Conservation (phyloP, 2,888 invertebrate genomes). For the Rhimphoctona megacephalus region DNA sequence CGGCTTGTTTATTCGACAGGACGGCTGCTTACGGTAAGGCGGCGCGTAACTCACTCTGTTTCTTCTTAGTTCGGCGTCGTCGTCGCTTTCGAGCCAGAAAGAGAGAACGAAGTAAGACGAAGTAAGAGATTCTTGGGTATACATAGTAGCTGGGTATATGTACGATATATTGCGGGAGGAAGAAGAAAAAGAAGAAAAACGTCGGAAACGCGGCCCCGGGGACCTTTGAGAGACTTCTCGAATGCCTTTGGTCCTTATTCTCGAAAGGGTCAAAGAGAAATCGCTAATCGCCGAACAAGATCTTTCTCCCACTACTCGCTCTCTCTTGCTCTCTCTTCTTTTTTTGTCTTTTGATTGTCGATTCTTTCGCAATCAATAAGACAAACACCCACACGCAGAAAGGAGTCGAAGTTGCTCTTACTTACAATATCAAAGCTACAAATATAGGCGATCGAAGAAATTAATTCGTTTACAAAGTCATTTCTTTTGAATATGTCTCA, state of each 20-base stretch:
- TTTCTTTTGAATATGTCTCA: constrained; percentile 5
- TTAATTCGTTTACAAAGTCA: constrained; percentile 58
- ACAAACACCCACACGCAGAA: constrained; percentile 12
- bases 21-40: constrained; percentile 59
- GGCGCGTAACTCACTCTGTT: constrained; percentile 62
- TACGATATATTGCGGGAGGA: constrained; percentile 37
- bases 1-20: constrained; percentile 67
- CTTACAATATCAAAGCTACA: constrained; percentile 53
- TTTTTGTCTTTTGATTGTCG: constrained; percentile 18
- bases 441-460: constrained; percentile 42
- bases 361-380: constrained; percentile 48
- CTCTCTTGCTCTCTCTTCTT: not conserved
- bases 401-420: constrained; percentile 7
- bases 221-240: constrained; percentile 61
- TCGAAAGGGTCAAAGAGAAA: constrained; percentile 67
- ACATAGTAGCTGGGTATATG: constrained; percentile 42
- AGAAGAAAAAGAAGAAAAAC: constrained; percentile 55
- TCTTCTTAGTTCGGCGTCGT: constrained; percentile 42
- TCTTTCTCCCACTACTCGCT: constrained; percentile 30
- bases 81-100: constrained; percentile 48
- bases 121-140: constrained; percentile 44
- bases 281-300: constrained; percentile 68
- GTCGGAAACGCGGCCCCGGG: constrained; percentile 58
- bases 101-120: constrained; percentile 32
- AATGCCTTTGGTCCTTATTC: constrained; percentile 60